Percentiles rank a stretch among this genome's conserved stretches.
These are phyloP conservation scores for Sebastes kiyomatsui DNA, from an alignment of 2,797 vertebrate species.

Conservation along the genomic window DNA sequence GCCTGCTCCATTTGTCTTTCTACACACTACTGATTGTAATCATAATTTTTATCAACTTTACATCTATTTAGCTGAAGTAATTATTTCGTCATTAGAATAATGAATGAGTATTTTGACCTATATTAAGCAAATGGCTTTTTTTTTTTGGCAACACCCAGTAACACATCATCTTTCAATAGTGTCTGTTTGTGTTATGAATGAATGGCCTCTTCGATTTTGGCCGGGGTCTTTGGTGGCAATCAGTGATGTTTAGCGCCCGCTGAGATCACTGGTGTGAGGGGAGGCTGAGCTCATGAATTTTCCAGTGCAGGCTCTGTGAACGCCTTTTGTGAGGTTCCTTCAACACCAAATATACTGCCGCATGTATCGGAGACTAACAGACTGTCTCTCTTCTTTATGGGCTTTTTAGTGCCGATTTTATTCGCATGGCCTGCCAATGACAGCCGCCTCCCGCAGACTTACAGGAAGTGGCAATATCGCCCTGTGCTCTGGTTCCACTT, in stretches of 20 bases:
- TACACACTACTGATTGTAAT: conserved; percentile 21
- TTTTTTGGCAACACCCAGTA: not conserved
- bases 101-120: conserved; percentile 19
- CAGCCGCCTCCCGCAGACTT: conserved; percentile 52
- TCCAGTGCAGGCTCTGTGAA: conserved; percentile 40
- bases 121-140: conserved; percentile 9
- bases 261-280: conserved; percentile 60
- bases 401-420: conserved; percentile 65
- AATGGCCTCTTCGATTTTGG: conserved; percentile 58
- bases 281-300: conserved; percentile 67
- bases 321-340: conserved; percentile 52
- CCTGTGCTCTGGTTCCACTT: conserved; percentile 51
- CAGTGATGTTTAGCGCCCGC: conserved; percentile 61
- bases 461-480: conserved; percentile 68
- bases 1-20: conserved; percentile 21
- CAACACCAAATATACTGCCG: conserved; percentile 34
- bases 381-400: conserved; percentile 52
- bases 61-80: conserved; percentile 12
- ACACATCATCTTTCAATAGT: conserved; percentile 19
- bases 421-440: conserved; percentile 65
- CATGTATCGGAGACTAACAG: conserved; percentile 30
- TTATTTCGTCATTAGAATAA: conserved; percentile 22
- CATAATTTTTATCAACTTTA: conserved; percentile 28
- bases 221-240: conserved; percentile 52
- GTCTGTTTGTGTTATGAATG: conserved; percentile 54